Conservation (phyloP, 2,888 invertebrate species). For the Watsonalla binaria region DNA sequence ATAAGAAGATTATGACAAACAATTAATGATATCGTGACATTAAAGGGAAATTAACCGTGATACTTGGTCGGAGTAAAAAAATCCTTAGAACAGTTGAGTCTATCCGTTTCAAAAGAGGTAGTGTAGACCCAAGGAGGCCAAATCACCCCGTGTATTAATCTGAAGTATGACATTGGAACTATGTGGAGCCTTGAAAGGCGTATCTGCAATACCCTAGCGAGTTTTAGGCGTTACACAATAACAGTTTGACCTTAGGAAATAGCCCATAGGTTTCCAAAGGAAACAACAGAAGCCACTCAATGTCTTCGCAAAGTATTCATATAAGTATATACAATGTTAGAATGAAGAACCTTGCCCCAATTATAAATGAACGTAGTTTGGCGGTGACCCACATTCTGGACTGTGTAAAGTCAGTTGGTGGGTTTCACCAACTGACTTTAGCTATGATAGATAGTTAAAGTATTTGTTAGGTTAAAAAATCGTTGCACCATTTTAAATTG, state of each 20-base stretch:
- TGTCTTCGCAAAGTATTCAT: background rate
- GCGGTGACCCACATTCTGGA: constrained; percentile 13
- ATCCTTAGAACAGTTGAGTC: too few species aligned
- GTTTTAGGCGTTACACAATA: background rate
- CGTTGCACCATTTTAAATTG: too few species aligned
- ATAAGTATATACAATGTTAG: background rate
- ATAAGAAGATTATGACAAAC: too few species aligned
- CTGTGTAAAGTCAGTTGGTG: too few species aligned
- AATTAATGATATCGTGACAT: too few species aligned
- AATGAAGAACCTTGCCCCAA: constrained; percentile 10
- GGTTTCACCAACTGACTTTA: too few species aligned
- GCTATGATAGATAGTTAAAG: too few species aligned
- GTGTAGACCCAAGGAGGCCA: background rate
- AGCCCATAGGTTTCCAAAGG: background rate
- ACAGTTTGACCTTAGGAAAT: background rate
- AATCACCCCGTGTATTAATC: background rate
- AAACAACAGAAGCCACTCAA: background rate
- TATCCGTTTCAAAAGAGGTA: too few species aligned
- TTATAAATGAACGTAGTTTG: constrained; percentile 6
- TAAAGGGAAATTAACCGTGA: too few species aligned
- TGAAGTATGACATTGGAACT: background rate
- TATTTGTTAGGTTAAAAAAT: too few species aligned
- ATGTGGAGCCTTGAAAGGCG: background rate
- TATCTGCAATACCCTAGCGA: background rate
- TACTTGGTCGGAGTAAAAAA: too few species aligned